These are phyloP conservation scores for Archilochus colubris DNA, from an alignment of 2,113 vertebrate genomes.

Conservation along the genomic window DNA sequence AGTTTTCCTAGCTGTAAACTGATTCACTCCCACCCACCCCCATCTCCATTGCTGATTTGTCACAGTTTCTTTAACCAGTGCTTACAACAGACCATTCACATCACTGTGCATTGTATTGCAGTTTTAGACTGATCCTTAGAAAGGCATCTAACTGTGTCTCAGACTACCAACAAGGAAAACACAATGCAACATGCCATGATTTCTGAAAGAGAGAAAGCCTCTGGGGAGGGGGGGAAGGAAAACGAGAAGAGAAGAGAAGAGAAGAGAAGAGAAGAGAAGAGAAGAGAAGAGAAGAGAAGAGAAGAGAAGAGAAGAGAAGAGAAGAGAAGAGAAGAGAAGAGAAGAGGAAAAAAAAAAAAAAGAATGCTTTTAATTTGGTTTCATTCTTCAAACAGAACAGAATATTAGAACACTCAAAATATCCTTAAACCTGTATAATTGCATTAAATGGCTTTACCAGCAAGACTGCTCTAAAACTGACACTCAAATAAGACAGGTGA, in stretches of 20 bases:
- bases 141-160: neutral
- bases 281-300: neutral
- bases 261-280: neutral
- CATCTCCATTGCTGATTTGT: neutral
- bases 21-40: neutral
- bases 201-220: neutral
- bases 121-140: neutral
- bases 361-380: neutral
- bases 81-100: slow-evolving; percentile 28
- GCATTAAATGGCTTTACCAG: neutral
- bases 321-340: neutral
- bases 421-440: neutral
- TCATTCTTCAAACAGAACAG: neutral
- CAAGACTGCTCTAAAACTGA: neutral
- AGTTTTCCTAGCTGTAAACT: slow-evolving; percentile 7
- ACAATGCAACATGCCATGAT: neutral
- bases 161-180: neutral
- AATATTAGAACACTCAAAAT: neutral
- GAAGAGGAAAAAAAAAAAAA: neutral
- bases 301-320: neutral
- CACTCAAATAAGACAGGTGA: neutral
- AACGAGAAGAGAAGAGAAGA: neutral
- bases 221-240: too few relatives aligned
- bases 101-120: neutral
- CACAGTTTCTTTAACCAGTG: neutral